Evolutionary conservation across 2,113 vertebrate genomes (phyloP), one percentile per base, ranked within the genome.

Genomic region (Caranx melampygus): DNA sequence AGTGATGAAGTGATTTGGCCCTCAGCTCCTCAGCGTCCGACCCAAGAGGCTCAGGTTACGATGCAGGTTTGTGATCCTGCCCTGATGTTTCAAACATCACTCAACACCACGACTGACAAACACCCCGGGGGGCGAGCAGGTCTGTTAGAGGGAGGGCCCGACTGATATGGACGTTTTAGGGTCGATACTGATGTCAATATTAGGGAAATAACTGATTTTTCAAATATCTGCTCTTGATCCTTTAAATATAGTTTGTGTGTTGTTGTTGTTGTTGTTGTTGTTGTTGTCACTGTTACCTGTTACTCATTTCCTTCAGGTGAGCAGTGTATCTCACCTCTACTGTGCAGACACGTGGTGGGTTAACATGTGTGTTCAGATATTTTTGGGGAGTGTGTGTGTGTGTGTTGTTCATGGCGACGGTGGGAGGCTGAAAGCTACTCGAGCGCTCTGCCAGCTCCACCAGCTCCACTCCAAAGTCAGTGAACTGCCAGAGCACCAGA

Each of bases 401-500:
- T 65, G 42, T 72, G 74, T 69, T 34, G 8, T 90, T 68, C 54
- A 64, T 34, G 3, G 75, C 65, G 64, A 69, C 67, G 44, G 77
- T 20, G 47, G 85, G 80, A 84, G 82, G 76, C 78, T 86, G 61
- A 84, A 79, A 87, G 75, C 85, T 89, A 67, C 82, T 86, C 37
- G 44, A 89, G 78, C 85, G 81, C 69, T 80, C 72, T 83, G 86
- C 81, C 72, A 71, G 81, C 71, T 73, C 63, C 65, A 73, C 71
- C 73, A 81, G 84, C 87, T 82, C 78, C 66, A 69, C 84, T 89
- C 83, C 81, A 84, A 86, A 91, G 9, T 89, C 89, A 85, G 63
- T 70, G 79, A 82, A 86, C 75, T 84, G 79, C 86, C 79, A 92
- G 88, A 91, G 89, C 78, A 83, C 78, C 87, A 90, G 90, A 93